Conservation (phyloP, 2,113 vertebrate species). For the Lichenostomus cassidix region DNA sequence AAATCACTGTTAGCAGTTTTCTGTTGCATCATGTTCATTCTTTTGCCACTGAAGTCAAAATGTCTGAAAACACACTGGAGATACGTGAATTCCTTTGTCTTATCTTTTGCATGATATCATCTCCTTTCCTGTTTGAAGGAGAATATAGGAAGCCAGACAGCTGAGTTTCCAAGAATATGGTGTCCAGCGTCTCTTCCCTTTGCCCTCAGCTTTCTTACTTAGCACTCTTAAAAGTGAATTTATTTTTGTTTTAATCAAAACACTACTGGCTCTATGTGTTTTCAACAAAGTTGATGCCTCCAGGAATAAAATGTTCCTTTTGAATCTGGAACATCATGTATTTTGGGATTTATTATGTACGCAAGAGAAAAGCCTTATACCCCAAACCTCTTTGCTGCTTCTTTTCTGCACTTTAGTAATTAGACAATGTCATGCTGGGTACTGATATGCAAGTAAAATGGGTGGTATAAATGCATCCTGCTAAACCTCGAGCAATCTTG, state of each 20-base stretch:
- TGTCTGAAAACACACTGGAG: neutral
- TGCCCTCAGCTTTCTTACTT: neutral
- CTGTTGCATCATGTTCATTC: neutral
- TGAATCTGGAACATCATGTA: neutral
- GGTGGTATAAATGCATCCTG: neutral
- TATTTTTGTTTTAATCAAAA: neutral
- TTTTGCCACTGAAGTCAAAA: neutral
- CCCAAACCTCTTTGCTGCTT: neutral
- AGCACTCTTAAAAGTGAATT: neutral
- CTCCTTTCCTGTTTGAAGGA: neutral
- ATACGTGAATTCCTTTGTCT: neutral
- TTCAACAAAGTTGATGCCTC: neutral
- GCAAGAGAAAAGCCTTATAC: neutral
- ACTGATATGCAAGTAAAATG: neutral
- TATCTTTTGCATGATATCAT: neutral
- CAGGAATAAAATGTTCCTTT: neutral
- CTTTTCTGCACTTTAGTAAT: neutral
- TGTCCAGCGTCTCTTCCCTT: neutral
- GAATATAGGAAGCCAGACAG: neutral
- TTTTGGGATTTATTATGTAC: neutral
- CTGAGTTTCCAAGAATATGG: neutral
- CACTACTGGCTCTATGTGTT: neutral
- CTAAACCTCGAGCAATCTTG: neutral
- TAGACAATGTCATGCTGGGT: neutral
- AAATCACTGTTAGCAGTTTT: rapidly evolving